A percentile compares a stretch with the other conserved stretches of the same genome.
phyloP scores from a whole-genome alignment of 2,888 invertebrate species.

The Ditula angustiorana region DNA sequence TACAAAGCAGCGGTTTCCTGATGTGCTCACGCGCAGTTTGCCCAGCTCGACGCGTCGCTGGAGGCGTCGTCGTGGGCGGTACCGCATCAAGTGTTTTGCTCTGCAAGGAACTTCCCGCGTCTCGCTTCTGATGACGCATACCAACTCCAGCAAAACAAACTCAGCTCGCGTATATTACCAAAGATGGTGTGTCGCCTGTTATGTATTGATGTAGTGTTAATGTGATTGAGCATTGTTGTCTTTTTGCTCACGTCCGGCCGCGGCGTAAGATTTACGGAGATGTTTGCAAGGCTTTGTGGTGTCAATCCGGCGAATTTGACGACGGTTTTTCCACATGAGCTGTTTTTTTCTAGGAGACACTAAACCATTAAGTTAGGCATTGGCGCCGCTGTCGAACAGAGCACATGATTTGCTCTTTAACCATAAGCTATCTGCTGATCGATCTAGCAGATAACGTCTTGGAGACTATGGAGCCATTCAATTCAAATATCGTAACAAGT shows the following conservation, averaged over 20 bases:
- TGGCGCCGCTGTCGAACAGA: constrained; percentile 50
- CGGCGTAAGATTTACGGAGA: constrained; percentile 6
- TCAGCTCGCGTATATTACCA: constrained; percentile 61
- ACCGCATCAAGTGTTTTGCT: constrained; percentile 63
- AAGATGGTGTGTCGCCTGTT: constrained; percentile 61
- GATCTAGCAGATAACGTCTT: constrained; percentile 70
- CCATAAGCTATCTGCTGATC: constrained; percentile 70
- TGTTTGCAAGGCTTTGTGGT: constrained; percentile 2
- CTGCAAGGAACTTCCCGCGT: constrained; percentile 59
- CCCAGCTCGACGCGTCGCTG: constrained; percentile 55
- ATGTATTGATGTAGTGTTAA: constrained; percentile 42
- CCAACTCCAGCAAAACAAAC: constrained; percentile 48
- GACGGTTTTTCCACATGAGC: constrained; percentile 5
- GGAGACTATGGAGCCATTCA: constrained; percentile 74
- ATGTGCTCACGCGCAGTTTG: constrained; percentile 24
- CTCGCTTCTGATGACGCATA: constrained; percentile 67
- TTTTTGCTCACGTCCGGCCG: constrained; percentile 28
- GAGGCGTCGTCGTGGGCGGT: constrained; percentile 62
- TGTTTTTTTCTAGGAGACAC: constrained; percentile 5
- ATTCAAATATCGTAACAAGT: constrained; percentile 76
- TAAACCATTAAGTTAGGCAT: neutral
- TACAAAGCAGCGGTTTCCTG: constrained; percentile 17
- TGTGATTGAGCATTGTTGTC: constrained; percentile 52
- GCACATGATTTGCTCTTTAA: constrained; percentile 63
- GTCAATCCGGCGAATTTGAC: constrained; percentile 14